Evolutionary conservation across 2,888 invertebrate genomes (phyloP).

Genomic region (Molanna angustata): DNA sequence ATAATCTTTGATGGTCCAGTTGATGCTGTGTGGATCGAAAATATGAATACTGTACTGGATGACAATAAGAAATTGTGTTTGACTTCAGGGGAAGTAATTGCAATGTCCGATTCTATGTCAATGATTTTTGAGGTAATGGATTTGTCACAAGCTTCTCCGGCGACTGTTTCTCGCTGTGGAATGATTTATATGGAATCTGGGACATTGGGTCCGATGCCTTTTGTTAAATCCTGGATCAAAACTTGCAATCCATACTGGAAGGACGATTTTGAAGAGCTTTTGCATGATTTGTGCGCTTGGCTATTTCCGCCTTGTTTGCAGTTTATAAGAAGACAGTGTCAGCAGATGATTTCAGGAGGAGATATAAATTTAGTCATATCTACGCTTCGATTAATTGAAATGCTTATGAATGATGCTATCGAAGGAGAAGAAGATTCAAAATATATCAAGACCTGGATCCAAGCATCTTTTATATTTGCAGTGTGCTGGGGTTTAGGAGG

Average conservation of each 20-base stretch:
- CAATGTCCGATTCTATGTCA: slow-evolving; percentile 77
- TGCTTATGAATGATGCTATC: slow-evolving; percentile 71
- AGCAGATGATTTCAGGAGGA: slow-evolving; percentile 63
- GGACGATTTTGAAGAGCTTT: slow-evolving; percentile 57
- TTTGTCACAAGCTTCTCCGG: slow-evolving; percentile 79
- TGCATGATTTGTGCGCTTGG: slow-evolving; percentile 70
- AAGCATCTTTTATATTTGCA: slow-evolving; percentile 72
- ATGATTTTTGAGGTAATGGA: slow-evolving; percentile 90
- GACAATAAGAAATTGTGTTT: slow-evolving; percentile 86
- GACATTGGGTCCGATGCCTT: slow-evolving; percentile 78
- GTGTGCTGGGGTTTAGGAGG: slow-evolving; percentile 86
- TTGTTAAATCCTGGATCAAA: slow-evolving; percentile 78
- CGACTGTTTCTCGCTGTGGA: slow-evolving; percentile 85
- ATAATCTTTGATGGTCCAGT: slow-evolving; percentile 90
- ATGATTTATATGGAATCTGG: slow-evolving; percentile 89
- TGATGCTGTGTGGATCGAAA: slow-evolving; percentile 89
- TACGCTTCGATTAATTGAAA: slow-evolving; percentile 71
- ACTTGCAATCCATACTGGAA: slow-evolving; percentile 62
- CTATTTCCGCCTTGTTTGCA: slow-evolving; percentile 70
- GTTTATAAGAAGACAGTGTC: slow-evolving; percentile 70
- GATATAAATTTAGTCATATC: slow-evolving; percentile 70
- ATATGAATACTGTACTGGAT: slow-evolving; percentile 85
- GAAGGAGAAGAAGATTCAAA: slow-evolving; percentile 69
- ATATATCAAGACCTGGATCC: slow-evolving; percentile 67
- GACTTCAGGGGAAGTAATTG: slow-evolving; percentile 85